Evolutionary conservation across 2,113 vertebrate species (phyloP), one percentile per base, ranked within the genome.

Genomic region (Raja brachyura): DNA sequence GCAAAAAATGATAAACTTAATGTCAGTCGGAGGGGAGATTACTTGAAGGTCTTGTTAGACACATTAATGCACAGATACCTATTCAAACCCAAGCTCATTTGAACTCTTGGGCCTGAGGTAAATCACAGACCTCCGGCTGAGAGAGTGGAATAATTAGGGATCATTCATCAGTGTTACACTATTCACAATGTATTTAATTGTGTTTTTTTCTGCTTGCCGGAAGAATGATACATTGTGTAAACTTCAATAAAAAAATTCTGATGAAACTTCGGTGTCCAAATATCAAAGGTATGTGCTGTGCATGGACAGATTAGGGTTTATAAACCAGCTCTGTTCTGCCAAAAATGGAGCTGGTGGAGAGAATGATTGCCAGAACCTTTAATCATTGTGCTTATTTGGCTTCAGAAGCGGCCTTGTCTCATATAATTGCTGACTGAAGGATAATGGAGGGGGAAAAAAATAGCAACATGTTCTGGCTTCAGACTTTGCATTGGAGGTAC

Each of bases 371-470:
- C 48, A 56, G 16, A 18, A 48, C 13, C 48, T 81, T 54, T 81
- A 54, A 54, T 81, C 54, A 81, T 81, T 54, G 7, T 81, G n/a
- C 78, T 81, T 3, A 81, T 7, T 48, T 56, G 28, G 83, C 83
- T n/a, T n/a, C n/a, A n/a, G 28, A 63, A 61, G 56, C 33, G 13
- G 28, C 56, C 5, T n/a, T n/a, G 14, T 61, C 83, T 61, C 1
- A 63, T n/a, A 61, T 86, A 31, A 86, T 86, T 86, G 83, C 56
- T n/a, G 25, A 86, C 9, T 85, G 54, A 81, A 18, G 78, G 81
- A 13, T 59, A 85, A 59, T 59, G 10, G 18, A 18, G 22, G 39
- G 56, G 39, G 39, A 3, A 48, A 85, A 85, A 28, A 59, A 85
- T 59, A 25, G 22, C 79, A 5, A 4, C 0, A 28, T 59, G 25